Base-by-base conservation (phyloP, 1,140 invertebrate species). In the Halictus rubicundus region DNA sequence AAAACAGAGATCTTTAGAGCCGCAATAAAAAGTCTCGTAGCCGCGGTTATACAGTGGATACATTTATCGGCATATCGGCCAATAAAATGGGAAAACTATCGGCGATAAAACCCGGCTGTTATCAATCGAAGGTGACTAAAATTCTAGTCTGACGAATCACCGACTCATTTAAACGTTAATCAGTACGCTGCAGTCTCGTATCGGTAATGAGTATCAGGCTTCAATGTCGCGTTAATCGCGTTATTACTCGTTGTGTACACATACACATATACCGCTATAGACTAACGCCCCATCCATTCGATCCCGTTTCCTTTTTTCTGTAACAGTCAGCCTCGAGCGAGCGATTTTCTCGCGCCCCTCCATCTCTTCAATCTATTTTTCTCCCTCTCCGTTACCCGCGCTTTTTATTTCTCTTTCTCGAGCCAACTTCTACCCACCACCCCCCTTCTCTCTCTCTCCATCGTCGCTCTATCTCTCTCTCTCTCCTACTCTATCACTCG, bases 221-320 rank as follows among this genome's bases (percentile, higher is more conserved):
- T 63, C 19, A 54, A 59, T 49, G n/a, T 65, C 46, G 59, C 85
- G 83, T 87, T 87, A 89, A 91, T 92, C 87, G 84, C 83, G 88
- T 91, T 88, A 91, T 91, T 88, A 84, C 83, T 19, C 49, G 19
- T 42, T 66, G 77, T 54, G 32, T 12, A 12, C 42, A 12, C 52
- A 60, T 78, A 70, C 79, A 88, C 91, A 91, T 91, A 92, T 91
- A 92, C 91, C 91, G 91, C 92, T 92, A 92, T 46, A 77, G 86
- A 88, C 88, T 90, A 90, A 88, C 87, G 90, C 84, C 86, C 85
- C 81, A 83, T 78, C 82, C 83, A 89, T 91, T 90, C 88, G 86
- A 91, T 91, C 88, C 87, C 90, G 89, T 92, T 91, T 91, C 86
- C 81, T 89, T 88, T 87, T 89, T 88, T 87, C 82, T 80, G 78